These are phyloP conservation scores for Anticlea derivata DNA, from an alignment of 2,888 invertebrate genomes.

Conservation along the genomic window DNA sequence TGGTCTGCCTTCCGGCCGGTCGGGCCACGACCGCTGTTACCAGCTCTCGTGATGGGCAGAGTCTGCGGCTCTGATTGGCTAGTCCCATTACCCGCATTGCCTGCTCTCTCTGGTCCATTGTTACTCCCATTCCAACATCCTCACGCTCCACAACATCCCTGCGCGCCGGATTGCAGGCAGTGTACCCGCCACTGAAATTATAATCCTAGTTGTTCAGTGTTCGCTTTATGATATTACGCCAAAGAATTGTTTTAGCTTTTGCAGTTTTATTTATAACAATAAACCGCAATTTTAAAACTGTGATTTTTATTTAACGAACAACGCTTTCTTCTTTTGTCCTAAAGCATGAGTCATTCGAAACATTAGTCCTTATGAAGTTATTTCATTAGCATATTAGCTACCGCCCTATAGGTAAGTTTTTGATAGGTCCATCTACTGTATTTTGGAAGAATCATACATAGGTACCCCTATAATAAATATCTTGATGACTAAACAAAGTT, in stretches of 20 bases:
- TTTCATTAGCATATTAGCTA: no score
- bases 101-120: slow-evolving; percentile 66
- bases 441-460: no score
- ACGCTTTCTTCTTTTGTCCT: no score
- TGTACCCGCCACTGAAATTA: slow-evolving; percentile 65
- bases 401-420: no score
- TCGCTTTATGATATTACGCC: slow-evolving; percentile 19
- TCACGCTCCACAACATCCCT: slow-evolving; percentile 60
- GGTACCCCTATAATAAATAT: no score
- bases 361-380: no score
- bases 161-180: slow-evolving; percentile 76
- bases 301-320: neutral
- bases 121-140: slow-evolving; percentile 73
- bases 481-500: neutral
- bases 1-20: slow-evolving; percentile 81
- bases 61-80: slow-evolving; percentile 81
- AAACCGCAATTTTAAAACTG: slow-evolving; percentile 8
- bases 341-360: no score
- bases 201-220: neutral
- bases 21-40: slow-evolving; percentile 71
- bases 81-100: slow-evolving; percentile 72
- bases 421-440: no score
- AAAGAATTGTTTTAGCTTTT: slow-evolving; percentile 35
- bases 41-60: slow-evolving; percentile 77
- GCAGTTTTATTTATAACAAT: slow-evolving; percentile 33